Evolutionary conservation across 2,888 invertebrate genomes (phyloP), one percentile per base, ranked within the genome.

Genomic region (Scrobipalpa atriplicella): DNA sequence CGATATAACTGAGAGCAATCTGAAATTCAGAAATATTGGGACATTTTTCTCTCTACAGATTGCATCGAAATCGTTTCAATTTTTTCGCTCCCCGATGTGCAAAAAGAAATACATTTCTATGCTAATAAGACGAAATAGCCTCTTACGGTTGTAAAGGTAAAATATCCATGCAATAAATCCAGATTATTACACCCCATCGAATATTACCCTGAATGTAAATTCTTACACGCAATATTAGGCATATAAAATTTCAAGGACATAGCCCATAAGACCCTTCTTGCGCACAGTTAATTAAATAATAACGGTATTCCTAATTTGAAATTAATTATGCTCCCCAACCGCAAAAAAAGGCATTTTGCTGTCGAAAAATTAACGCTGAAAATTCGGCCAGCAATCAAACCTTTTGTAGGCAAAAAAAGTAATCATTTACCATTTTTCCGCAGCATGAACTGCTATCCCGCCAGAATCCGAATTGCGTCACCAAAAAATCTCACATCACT

Each of bases 371-470:
- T 54, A 21, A 10, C 21, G 21, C 21, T 29, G 5, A 58, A 67
- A 67, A 70, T 66, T 73, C 64, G 19, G 66, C 65, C 39, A 66
- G 39, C 65, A 66, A 67, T 66, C 58, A 68, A 61, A 64, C 56
- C 63, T 58, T 65, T 65, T 39, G 19, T 39, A 39, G 58, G 41
- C 72, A 70, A 75, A 77, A 79, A 82, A 76, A 72, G 56, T 56
- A 73, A 79, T 75, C 76, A 77, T 83, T 88, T 90, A 91, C 92
- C 92, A 91, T 92, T 87, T 83, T 88, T 84, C 79, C 77, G 79
- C 85, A 87, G 80, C 89, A 88, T 89, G 81, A 87, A 89, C 82
- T 74, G 72, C 75, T 72, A 68, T 71, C 56, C 21, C 16, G 66
- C 71, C 74, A 68, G 78, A 72, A 78, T 75, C 79, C 76, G 70